phyloP scores from a whole-genome alignment of 2,113 vertebrate species.

The Gasterosteus aculeatus region DNA sequence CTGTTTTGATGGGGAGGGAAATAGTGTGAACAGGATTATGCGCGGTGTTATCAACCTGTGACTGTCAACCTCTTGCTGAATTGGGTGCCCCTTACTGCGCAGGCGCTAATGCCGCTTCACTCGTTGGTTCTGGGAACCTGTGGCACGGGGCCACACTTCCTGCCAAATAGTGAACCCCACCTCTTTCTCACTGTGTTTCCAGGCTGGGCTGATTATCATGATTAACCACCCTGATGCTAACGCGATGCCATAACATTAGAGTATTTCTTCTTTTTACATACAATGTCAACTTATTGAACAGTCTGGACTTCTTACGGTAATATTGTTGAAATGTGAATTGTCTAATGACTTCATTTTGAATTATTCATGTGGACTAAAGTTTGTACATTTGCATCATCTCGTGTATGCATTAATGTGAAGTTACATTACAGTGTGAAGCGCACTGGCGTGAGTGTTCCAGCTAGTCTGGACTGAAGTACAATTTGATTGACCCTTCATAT shows the following conservation, averaged over 20 bases:
- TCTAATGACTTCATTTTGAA: neutral
- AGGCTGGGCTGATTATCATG: neutral
- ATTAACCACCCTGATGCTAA: neutral
- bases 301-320: neutral
- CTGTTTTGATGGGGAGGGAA: neutral
- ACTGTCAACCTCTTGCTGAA: conserved; percentile 38
- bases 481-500: neutral
- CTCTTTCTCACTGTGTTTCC: neutral
- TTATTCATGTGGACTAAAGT: neutral
- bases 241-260: neutral
- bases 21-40: neutral
- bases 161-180: conserved; percentile 56
- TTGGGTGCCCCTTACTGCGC: conserved; percentile 43
- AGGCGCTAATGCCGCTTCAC: conserved; percentile 14
- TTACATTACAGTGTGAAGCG: neutral
- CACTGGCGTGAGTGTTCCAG: neutral
- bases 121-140: conserved; percentile 20
- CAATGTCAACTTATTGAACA: neutral
- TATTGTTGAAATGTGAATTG: neutral
- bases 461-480: neutral
- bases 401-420: neutral
- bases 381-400: neutral
- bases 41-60: conserved; percentile 31
- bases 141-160: conserved; percentile 45
- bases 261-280: neutral